Conservation (phyloP, 2,113 vertebrate genomes). For the Cettia cetti region DNA sequence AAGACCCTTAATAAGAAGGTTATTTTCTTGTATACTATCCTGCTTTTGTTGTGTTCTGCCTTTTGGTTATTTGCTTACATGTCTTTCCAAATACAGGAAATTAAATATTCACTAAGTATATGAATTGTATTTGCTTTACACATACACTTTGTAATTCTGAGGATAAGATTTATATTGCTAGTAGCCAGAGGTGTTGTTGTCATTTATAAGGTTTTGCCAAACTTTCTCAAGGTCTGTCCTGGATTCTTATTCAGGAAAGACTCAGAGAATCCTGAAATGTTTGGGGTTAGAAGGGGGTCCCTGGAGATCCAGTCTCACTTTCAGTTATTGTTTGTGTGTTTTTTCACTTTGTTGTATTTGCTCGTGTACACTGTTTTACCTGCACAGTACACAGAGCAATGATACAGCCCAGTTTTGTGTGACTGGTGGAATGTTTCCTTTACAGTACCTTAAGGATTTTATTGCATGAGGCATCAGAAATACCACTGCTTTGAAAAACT, state of each 20-base stretch:
- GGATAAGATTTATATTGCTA: neutral
- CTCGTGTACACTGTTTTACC: neutral
- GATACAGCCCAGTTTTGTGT: neutral
- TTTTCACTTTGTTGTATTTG: neutral
- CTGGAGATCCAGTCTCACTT: neutral
- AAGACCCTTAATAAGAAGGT: conserved; percentile 98
- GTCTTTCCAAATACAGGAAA: conserved; percentile 8
- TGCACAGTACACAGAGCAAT: neutral
- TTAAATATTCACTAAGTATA: neutral
- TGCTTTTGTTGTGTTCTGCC: neutral
- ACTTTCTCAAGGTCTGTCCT: neutral
- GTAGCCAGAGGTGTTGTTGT: neutral
- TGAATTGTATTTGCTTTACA: neutral
- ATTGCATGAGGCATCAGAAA: neutral
- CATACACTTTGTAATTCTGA: neutral
- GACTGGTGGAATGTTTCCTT: neutral
- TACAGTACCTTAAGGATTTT: neutral
- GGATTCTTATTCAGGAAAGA: neutral
- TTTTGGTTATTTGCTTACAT: neutral
- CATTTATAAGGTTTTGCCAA: neutral
- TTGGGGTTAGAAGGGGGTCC: neutral
- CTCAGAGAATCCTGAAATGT: neutral
- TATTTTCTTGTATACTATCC: neutral
- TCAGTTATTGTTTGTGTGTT: neutral
- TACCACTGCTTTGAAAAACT: neutral